Base-by-base conservation (phyloP, 2,797 vertebrate genomes). In the Acipenser transmontanus region DNA sequence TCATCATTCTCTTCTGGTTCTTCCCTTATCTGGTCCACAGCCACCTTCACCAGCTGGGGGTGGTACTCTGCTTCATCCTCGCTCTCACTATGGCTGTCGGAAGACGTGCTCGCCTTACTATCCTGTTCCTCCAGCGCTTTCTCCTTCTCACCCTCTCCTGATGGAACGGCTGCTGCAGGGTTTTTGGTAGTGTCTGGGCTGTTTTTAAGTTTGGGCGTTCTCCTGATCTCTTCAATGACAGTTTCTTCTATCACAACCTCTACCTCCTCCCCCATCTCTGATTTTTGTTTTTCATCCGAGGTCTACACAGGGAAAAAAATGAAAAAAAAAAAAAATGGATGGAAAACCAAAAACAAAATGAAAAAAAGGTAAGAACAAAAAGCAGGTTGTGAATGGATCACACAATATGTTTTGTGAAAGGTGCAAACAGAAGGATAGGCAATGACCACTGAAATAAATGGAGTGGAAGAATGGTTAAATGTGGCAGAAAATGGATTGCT, bases 41-140 rank as follows among this genome's bases (percentile, higher is more conserved):
- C 34, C 34, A 34, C 34, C 34, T 34, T 34, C 2, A 80, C 80
- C 67, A 79, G 71, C 70, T 94, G 89, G 61, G 95, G 91, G 63
- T 87, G 93, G 83, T 96, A 98, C 81, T 97, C 95, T 0, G 91
- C 93, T 81, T 94, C 94, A 50, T 94, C 94, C 75, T 98, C 96
- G 62, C 94, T 97, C 74, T 97, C 96, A 65, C 94, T 97, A 84
- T 91, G 64, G 83, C 83, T 88, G 77, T 89, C 88, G 47, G 95
- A 95, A 0, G 89, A 88, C 34, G 77, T 11, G 65, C 83, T 87
- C 67, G 77, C 81, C 59, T 71, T 79, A 68, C 69, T 80, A 34
- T 3, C 34, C 4, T 34, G 34, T 34, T 34, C 34, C 34, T 34
- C 4, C 34, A 34, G 34, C 34, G 57, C 10, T 50, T 57, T 49